These are phyloP conservation scores for Galago senegalensis DNA, from an alignment of 2,797 vertebrate genomes.

Conservation along the genomic window DNA sequence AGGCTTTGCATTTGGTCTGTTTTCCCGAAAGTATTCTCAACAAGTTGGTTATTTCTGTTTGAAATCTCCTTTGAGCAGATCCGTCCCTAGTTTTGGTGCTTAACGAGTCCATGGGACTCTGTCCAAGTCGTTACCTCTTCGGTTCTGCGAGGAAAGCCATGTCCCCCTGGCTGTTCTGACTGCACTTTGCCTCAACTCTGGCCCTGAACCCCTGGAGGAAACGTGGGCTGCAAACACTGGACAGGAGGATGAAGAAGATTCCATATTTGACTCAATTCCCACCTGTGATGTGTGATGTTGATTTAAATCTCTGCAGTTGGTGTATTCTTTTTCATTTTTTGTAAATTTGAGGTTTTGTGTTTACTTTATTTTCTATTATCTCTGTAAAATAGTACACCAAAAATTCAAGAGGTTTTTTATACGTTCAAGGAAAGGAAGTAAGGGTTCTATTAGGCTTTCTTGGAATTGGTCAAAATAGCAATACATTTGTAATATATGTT, in stretches of 20 bases:
- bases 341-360: background rate
- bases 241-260: background rate
- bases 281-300: background rate
- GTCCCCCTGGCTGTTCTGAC: background rate
- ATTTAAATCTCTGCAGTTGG: background rate
- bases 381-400: background rate
- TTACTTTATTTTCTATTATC: background rate
- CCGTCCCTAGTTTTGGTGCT: background rate
- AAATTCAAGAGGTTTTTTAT: background rate
- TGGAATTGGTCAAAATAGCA: background rate
- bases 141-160: background rate
- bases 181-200: background rate
- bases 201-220: background rate
- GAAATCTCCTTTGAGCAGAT: background rate
- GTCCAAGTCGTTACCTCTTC: background rate
- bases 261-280: background rate
- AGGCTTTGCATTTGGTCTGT: background rate
- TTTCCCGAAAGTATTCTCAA: background rate
- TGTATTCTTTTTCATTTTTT: background rate
- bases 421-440: background rate
- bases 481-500: background rate
- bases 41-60: background rate
- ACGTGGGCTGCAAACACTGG: background rate
- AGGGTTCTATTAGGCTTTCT: background rate
- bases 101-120: background rate